phyloP scores from a whole-genome alignment of 2,888 invertebrate genomes.

The Salticus scenicus region DNA sequence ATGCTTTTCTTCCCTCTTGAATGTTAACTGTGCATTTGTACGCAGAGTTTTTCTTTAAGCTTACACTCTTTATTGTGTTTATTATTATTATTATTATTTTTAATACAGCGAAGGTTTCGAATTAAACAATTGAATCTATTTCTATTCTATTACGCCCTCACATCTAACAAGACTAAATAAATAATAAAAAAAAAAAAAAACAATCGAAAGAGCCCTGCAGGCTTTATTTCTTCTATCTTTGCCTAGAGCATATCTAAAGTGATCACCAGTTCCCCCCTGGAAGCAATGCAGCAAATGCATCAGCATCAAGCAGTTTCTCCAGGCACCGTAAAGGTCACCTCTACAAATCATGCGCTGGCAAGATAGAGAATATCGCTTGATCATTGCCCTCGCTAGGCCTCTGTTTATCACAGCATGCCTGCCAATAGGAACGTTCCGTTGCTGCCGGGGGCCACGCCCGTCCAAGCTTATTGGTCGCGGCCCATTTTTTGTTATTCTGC shows the following conservation, averaged over 20 bases:
- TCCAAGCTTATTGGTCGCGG: constrained; percentile 38
- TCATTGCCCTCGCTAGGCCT: constrained; percentile 69
- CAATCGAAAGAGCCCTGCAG: background rate
- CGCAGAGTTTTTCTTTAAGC: too few relatives aligned
- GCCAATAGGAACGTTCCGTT: constrained; percentile 47
- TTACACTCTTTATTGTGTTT: too few relatives aligned
- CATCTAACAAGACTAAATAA: constrained; percentile 27
- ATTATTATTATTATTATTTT: too few relatives aligned
- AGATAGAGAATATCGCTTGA: constrained; percentile 61
- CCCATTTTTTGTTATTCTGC: constrained; percentile 52
- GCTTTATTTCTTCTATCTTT: constrained; percentile 18
- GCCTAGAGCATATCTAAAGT: constrained; percentile 34
- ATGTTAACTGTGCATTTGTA: too few relatives aligned
- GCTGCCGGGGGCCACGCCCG: constrained; percentile 45
- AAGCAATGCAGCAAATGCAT: constrained; percentile 45
- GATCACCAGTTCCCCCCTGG: constrained; percentile 47
- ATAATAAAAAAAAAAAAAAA: constrained; percentile 22
- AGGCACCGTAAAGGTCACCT: constrained; percentile 68
- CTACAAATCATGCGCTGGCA: constrained; percentile 67
- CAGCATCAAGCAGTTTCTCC: constrained; percentile 52
- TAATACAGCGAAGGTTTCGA: too few relatives aligned
- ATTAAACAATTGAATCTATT: too few relatives aligned
- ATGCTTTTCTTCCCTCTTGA: too few relatives aligned
- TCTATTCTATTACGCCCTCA: constrained; percentile 23
- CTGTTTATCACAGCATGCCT: constrained; percentile 60